Base-by-base conservation (phyloP, 2,113 vertebrate genomes). In the Anolis carolinensis region DNA sequence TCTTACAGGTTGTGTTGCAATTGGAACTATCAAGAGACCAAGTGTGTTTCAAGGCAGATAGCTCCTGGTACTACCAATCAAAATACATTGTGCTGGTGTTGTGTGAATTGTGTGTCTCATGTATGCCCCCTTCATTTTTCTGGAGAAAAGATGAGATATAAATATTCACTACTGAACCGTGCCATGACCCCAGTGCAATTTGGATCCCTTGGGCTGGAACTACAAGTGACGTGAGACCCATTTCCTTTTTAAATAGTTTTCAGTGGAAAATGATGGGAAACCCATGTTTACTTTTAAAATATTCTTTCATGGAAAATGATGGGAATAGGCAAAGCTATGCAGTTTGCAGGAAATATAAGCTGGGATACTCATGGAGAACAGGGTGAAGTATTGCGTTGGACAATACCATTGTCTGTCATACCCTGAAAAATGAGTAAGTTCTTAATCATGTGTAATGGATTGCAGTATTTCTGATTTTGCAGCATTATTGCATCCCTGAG, bases 291-390 rank as follows among this genome's bases (percentile, higher is more conserved):
- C 21, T 30, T 52, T 32, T 18, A 25, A 34, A 59, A 27, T 18
- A 36, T 9, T 25, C n/a, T 55, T 48, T 10, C n/a, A 16, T 34
- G n/a, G 48, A 50, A 27, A 73, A 25, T 59, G 39, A 30, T 18
- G 34, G 79, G 34, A 79, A 79, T 34, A 18, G 5, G 21, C n/a
- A 32, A 78, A 77, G 18, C n/a, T 79, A 20, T 59, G 52, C 2
- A 30, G 62, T 14, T 7, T 65, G 85, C 7, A 11, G 32, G 27
- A 13, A 74, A 25, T 65, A 27, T 74, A 7, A 23, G 79, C 7
- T 3, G 59, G 81, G 0, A 0, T 9, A 44, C 0, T 0, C 18
- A 27, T 82, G 13, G 72, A 20, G 72, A 75, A 76, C 1, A 4
- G 16, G 27, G 7, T 21, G 67, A 87, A 10, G 14, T 3, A 2